A percentile compares a stretch with the other conserved stretches of the same genome.
These are phyloP conservation scores for Mormyrus lacerda DNA, from an alignment of 2,113 vertebrate genomes.

Conservation along the genomic window DNA sequence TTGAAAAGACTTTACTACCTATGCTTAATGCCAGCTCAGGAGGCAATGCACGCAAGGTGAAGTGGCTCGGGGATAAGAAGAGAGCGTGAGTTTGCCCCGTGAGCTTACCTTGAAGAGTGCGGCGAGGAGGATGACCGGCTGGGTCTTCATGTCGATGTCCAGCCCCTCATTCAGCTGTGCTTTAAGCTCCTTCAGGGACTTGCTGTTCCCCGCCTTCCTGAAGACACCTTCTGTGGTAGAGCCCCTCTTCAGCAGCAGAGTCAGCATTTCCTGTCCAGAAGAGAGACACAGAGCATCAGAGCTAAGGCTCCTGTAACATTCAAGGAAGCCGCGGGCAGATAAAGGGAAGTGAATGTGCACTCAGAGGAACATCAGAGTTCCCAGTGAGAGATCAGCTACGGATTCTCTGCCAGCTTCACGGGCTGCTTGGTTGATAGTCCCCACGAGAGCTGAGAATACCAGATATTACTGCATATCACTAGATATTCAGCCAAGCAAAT, in stretches of 20 bases:
- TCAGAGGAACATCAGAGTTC: neutral
- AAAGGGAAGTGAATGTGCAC: neutral
- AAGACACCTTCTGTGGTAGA: constrained; percentile 85
- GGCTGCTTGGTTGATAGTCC: neutral
- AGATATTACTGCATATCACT: neutral
- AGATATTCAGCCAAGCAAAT: neutral
- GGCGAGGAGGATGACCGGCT: constrained; percentile 73
- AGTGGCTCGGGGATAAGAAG: neutral
- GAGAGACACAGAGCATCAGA: neutral
- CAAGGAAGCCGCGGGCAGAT: neutral
- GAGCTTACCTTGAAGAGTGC: constrained; percentile 78
- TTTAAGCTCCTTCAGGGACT: constrained; percentile 73
- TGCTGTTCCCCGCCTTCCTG: constrained; percentile 76
- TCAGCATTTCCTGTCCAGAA: constrained; percentile 72
- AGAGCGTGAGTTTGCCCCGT: neutral
- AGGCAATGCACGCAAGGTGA: neutral
- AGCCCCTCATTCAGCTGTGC: constrained; percentile 72
- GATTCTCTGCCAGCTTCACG: neutral
- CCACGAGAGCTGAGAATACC: neutral
- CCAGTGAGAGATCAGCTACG: neutral
- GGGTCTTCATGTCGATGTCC: constrained; percentile 62
- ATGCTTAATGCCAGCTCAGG: neutral
- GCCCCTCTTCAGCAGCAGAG: constrained; percentile 71
- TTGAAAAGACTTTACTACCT: neutral
- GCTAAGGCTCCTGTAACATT: neutral